phyloP scores from a whole-genome alignment of 2,797 vertebrate genomes.

The Coluber constrictor region DNA sequence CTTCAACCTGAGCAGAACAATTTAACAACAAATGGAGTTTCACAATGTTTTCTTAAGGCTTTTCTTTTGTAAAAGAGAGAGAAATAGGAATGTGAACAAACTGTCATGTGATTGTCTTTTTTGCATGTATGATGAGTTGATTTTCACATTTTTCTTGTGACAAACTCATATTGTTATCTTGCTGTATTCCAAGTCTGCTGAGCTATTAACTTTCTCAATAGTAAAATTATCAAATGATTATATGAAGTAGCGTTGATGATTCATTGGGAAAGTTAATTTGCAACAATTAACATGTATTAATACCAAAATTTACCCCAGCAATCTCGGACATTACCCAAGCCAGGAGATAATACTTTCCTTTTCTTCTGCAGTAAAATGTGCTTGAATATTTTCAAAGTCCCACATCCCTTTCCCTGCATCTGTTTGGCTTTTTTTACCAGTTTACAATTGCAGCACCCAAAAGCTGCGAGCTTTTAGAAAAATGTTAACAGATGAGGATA shows the following conservation, averaged over 20 bases:
- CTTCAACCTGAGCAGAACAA: slow-evolving; percentile 83
- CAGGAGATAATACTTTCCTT: not conserved
- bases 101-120: slow-evolving; percentile 62
- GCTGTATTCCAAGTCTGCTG: slow-evolving; percentile 59
- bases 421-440: not conserved
- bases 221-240: slow-evolving; percentile 66
- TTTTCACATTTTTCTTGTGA: slow-evolving; percentile 60
- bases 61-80: slow-evolving; percentile 59
- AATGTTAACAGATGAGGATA: not conserved
- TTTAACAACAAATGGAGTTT: slow-evolving; percentile 46
- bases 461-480: not conserved
- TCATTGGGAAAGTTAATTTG: not conserved
- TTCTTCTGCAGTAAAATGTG: not conserved
- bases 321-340: not conserved
- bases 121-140: slow-evolving; percentile 59
- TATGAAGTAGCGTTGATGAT: slow-evolving; percentile 47
- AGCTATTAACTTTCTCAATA: slow-evolving; percentile 62
- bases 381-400: not conserved
- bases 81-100: slow-evolving; percentile 68
- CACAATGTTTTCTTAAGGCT: slow-evolving; percentile 24
- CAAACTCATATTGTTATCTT: slow-evolving; percentile 57
- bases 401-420: not conserved
- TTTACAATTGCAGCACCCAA: not conserved
- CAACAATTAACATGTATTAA: not conserved
- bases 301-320: rapidly evolving